phyloP scores from a whole-genome alignment of 2,888 invertebrate genomes.

The Epicampocera succincta region DNA sequence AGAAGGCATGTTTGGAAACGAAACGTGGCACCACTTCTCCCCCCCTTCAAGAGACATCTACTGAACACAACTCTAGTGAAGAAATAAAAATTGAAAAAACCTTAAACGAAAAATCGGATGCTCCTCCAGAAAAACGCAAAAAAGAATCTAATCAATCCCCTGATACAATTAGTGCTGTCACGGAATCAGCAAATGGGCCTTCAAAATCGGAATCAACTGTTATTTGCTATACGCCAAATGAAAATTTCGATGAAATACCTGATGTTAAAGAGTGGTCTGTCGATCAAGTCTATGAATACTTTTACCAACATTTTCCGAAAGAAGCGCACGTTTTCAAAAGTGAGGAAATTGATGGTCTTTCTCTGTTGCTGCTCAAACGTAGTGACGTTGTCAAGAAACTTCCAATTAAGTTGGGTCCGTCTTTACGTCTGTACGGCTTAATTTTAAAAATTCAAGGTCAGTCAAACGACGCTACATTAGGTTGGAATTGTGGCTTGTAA shows the following conservation, averaged over 20 bases:
- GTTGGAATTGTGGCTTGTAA: conserved; percentile 74
- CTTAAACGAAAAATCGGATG: not conserved
- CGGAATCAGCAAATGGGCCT: conserved; percentile 14
- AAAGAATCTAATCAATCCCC: conserved; percentile 26
- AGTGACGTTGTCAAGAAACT: conserved; percentile 92
- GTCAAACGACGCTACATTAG: conserved; percentile 84
- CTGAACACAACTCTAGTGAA: conserved; percentile 14
- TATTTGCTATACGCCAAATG: conserved; percentile 64
- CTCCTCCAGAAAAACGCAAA: conserved; percentile 41
- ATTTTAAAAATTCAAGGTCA: conserved; percentile 91
- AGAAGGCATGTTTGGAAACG: conserved; percentile 39
- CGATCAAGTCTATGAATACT: conserved; percentile 91
- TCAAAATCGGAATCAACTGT: conserved; percentile 26
- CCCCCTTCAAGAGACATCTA: conserved; percentile 2
- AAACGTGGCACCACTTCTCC: not conserved
- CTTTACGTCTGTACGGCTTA: conserved; percentile 91
- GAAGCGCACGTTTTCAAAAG: conserved; percentile 91
- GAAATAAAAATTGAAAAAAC: conserved; percentile 7
- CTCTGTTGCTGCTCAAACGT: conserved; percentile 91
- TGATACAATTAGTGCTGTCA: conserved; percentile 35
- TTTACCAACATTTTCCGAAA: conserved; percentile 82
- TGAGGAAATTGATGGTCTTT: conserved; percentile 96
- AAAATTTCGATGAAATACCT: conserved; percentile 72
- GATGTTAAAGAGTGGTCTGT: conserved; percentile 85
- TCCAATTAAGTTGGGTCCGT: conserved; percentile 92